These are phyloP conservation scores for Alauda arvensis DNA, from an alignment of 2,797 vertebrate genomes.

Conservation along the genomic window DNA sequence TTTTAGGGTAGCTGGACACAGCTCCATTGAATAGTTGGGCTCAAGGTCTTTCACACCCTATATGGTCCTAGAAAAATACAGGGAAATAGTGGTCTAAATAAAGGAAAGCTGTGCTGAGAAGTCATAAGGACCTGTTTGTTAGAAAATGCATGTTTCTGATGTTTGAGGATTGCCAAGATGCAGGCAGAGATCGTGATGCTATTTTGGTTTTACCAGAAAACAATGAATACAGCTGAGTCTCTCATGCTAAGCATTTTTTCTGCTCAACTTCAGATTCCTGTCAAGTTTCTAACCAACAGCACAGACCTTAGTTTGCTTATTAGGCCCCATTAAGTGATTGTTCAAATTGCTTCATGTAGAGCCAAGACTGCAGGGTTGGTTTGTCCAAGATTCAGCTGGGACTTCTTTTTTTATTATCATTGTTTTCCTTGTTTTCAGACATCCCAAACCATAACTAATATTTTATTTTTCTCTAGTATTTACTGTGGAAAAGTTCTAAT, in stretches of 20 bases:
- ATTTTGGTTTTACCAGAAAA: constrained; percentile 41
- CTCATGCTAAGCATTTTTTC: constrained; percentile 9
- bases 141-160: constrained; percentile 3
- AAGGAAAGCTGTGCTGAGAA: background rate
- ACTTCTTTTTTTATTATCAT: background rate
- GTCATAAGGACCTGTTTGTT: background rate
- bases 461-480: background rate
- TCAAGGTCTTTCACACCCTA: background rate
- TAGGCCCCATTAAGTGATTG: background rate
- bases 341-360: constrained; percentile 16
- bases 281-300: background rate
- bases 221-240: constrained; percentile 18
- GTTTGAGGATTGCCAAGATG: background rate
- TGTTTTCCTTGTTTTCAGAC: constrained; percentile 3
- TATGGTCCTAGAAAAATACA: background rate
- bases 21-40: fast-evolving
- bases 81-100: background rate
- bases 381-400: background rate
- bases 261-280: background rate
- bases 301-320: background rate
- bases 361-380: constrained; percentile 6
- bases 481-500: background rate
- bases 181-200: background rate
- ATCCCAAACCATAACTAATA: background rate
- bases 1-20: background rate